Percentiles rank a stretch among this genome's conserved stretches.
Evolutionary conservation across 2,888 invertebrate species (phyloP).

Genomic region (Euproctis similis): DNA sequence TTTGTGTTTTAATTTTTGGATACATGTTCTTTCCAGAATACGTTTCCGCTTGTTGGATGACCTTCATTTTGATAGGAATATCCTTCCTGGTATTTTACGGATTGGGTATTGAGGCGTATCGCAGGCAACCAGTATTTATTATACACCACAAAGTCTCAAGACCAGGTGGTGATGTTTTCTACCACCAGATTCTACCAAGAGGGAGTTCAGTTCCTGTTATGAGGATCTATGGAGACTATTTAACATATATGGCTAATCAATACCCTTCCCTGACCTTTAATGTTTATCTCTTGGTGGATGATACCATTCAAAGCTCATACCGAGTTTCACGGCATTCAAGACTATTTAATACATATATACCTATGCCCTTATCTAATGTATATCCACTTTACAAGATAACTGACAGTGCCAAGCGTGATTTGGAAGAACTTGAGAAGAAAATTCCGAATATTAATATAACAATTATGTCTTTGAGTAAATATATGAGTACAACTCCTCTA

Average conservation of each 20-base stretch:
- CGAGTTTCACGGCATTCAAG: slow-evolving; percentile 28
- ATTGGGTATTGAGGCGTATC: slow-evolving; percentile 43
- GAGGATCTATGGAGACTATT: slow-evolving; percentile 42
- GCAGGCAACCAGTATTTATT: slow-evolving; percentile 39
- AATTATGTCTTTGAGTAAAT: slow-evolving; percentile 48
- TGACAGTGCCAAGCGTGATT: slow-evolving; percentile 31
- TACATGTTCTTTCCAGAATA: slow-evolving; percentile 64
- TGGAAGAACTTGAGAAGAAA: slow-evolving; percentile 39
- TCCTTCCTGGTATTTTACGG: slow-evolving; percentile 52
- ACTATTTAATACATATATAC: slow-evolving; percentile 36
- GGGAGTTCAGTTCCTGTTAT: slow-evolving; percentile 34
- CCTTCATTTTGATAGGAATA: slow-evolving; percentile 49
- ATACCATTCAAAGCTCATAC: slow-evolving; percentile 28
- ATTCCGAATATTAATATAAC: slow-evolving; percentile 60
- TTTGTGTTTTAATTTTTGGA: too few species aligned
- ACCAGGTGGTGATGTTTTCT: slow-evolving; percentile 46
- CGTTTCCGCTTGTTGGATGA: slow-evolving; percentile 61
- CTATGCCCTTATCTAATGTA: slow-evolving; percentile 19
- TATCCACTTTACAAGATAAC: slow-evolving; percentile 24
- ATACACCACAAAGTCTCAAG: slow-evolving; percentile 40
- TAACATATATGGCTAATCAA: slow-evolving; percentile 40
- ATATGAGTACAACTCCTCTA: slow-evolving; percentile 67
- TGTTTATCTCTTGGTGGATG: slow-evolving; percentile 53
- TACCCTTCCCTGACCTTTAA: slow-evolving; percentile 48
- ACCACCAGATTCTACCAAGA: slow-evolving; percentile 43